Conservation (phyloP, 2,113 vertebrate genomes). For the Pimephales promelas region DNA sequence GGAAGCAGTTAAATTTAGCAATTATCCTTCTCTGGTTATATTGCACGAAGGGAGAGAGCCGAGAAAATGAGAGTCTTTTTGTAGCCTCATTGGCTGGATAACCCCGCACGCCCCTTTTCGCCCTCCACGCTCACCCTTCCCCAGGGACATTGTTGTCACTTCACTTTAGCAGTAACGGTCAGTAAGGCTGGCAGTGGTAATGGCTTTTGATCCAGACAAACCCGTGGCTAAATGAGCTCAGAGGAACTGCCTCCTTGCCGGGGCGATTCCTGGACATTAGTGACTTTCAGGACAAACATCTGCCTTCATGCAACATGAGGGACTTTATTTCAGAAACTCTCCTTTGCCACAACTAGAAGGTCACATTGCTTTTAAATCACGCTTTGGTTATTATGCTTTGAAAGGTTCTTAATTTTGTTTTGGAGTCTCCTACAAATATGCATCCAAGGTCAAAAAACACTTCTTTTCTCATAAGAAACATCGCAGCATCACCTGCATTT, state of each 20-base stretch:
- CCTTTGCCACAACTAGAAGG: background rate
- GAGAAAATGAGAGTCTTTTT: conserved; percentile 27
- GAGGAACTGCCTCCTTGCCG: conserved; percentile 42
- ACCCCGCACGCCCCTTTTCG: conserved; percentile 47
- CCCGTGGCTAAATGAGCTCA: conserved; percentile 66
- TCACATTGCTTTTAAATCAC: background rate
- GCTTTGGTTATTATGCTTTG: background rate
- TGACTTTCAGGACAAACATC: conserved; percentile 69
- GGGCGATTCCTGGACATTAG: conserved; percentile 61
- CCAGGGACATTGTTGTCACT: conserved; percentile 75
- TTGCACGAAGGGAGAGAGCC: conserved; percentile 4
- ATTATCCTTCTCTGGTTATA: conserved; percentile 48
- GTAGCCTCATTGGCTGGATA: conserved; percentile 40
- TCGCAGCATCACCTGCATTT: too few relatives aligned
- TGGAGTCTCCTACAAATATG: too few relatives aligned
- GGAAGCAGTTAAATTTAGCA: conserved; percentile 45
- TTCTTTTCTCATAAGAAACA: too few relatives aligned
- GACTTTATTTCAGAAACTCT: conserved; percentile 3
- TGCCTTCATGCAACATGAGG: conserved; percentile 10
- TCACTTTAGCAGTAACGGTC: conserved; percentile 69
- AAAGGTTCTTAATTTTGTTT: too few relatives aligned
- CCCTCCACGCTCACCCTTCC: conserved; percentile 75
- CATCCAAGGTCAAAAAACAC: too few relatives aligned
- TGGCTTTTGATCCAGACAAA: conserved; percentile 70
- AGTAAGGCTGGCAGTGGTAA: conserved; percentile 67